These are phyloP conservation scores for Trichomalopsis sarcophagae DNA, from an alignment of 1,140 invertebrate species.

Conservation along the genomic window DNA sequence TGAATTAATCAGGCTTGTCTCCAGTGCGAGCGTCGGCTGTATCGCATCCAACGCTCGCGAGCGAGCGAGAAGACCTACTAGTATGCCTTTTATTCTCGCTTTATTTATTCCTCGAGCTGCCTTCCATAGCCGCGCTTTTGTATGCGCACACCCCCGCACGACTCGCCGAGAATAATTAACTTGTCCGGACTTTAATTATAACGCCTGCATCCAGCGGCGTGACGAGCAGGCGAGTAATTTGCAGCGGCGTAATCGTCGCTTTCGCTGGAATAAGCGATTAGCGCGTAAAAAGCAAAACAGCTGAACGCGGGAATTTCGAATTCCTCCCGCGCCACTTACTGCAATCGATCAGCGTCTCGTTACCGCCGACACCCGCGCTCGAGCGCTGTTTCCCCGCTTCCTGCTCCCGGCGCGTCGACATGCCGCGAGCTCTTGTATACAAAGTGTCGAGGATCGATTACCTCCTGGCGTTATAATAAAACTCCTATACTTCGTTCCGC, in stretches of 20 bases:
- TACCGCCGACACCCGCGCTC: background rate
- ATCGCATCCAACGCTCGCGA: background rate
- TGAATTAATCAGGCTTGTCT: background rate
- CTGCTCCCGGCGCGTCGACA: background rate
- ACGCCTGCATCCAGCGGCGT: background rate
- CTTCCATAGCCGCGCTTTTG: too few relatives aligned
- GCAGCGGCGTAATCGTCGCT: background rate
- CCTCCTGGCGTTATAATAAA: background rate
- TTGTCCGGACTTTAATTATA: background rate
- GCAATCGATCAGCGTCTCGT: background rate
- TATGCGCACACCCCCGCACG: background rate
- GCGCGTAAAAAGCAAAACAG: background rate
- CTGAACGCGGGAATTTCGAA: background rate
- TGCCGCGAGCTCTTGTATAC: background rate
- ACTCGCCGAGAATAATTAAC: background rate
- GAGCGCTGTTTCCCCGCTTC: background rate
- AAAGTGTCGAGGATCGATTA: background rate
- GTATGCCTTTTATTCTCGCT: background rate
- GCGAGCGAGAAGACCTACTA: background rate
- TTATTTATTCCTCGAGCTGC: background rate
- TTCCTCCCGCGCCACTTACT: background rate
- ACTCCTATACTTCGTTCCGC: too few relatives aligned
- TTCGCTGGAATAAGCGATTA: background rate
- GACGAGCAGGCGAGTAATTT: background rate
- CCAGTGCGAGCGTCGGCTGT: background rate